Conservation (phyloP, 2,888 invertebrate genomes). For the Hedychridium roseum region DNA sequence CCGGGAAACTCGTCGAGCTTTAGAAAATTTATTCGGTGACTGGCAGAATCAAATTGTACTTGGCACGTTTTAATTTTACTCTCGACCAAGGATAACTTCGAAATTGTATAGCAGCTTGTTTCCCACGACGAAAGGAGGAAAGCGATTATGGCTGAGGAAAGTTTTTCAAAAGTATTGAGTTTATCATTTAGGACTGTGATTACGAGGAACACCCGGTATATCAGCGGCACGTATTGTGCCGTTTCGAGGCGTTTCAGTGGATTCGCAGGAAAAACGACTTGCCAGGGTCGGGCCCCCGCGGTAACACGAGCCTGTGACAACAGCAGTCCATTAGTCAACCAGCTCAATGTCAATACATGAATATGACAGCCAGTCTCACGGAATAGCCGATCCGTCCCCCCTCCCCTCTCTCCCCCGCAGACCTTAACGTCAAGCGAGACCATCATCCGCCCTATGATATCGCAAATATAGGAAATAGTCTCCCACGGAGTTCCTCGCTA, state of each 20-base stretch:
- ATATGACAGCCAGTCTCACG: slow-evolving; percentile 59
- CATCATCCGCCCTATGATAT: slow-evolving; percentile 32
- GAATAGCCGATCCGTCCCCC: slow-evolving; percentile 36
- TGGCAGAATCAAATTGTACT: too few relatives aligned
- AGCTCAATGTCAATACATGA: slow-evolving; percentile 63
- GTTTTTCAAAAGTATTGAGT: too few relatives aligned
- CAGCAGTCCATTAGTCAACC: slow-evolving; percentile 64
- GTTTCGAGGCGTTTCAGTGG: slow-evolving; percentile 31
- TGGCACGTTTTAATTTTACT: too few relatives aligned
- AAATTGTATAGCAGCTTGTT: too few relatives aligned
- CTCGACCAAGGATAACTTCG: too few relatives aligned
- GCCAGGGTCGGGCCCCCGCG: slow-evolving; percentile 50
- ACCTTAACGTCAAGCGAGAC: slow-evolving; percentile 33
- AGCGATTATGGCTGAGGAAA: too few relatives aligned
- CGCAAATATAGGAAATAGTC: slow-evolving; percentile 52
- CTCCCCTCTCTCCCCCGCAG: slow-evolving; percentile 9
- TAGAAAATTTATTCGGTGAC: too few relatives aligned
- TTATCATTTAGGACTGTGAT: too few relatives aligned
- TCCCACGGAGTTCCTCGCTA: too few relatives aligned
- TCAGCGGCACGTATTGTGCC: not conserved
- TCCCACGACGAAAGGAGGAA: too few relatives aligned
- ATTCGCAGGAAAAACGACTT: slow-evolving; percentile 47
- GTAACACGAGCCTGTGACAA: slow-evolving; percentile 62
- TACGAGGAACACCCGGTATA: too few relatives aligned
- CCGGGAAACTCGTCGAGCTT: too few relatives aligned